Conservation (phyloP, 2,888 invertebrate species). For the Erebia aethiops region DNA sequence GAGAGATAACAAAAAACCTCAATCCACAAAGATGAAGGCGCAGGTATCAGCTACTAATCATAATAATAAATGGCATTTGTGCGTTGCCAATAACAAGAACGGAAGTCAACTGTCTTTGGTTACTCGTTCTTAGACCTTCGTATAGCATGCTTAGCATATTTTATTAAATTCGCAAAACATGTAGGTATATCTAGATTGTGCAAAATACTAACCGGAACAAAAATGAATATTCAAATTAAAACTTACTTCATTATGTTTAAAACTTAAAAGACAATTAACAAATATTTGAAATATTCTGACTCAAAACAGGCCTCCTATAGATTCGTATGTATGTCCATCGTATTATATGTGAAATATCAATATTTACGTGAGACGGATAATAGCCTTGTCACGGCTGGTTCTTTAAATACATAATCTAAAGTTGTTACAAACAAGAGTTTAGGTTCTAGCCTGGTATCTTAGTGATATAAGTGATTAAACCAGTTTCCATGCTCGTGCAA, state of each 20-base stretch:
- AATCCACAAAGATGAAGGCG: too few relatives aligned
- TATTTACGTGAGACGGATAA: slow-evolving; percentile 37
- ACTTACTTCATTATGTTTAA: background rate
- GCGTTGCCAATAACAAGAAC: slow-evolving; percentile 39
- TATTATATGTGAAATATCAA: slow-evolving; percentile 33
- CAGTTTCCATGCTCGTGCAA: slow-evolving; percentile 57
- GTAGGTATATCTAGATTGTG: slow-evolving; percentile 38
- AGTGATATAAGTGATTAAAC: slow-evolving; percentile 46
- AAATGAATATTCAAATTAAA: background rate
- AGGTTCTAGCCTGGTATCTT: slow-evolving; percentile 10
- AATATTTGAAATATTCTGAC: background rate
- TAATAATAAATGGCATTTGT: slow-evolving; percentile 3
- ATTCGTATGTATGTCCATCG: background rate
- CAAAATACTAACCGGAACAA: background rate
- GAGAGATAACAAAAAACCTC: too few relatives aligned
- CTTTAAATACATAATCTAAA: slow-evolving; percentile 8
- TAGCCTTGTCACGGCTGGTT: slow-evolving; percentile 30
- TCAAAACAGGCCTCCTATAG: background rate
- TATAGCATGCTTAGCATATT: slow-evolving; percentile 56
- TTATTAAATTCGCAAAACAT: slow-evolving; percentile 53
- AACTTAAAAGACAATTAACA: background rate
- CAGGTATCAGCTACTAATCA: background rate
- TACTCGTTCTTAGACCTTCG: slow-evolving; percentile 65
- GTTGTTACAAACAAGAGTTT: slow-evolving; percentile 19
- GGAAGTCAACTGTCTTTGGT: slow-evolving; percentile 57